Percentiles rank a stretch among this genome's conserved stretches.
phyloP scores from a whole-genome alignment of 2,113 vertebrate species.

The Salvelinus alpinus region DNA sequence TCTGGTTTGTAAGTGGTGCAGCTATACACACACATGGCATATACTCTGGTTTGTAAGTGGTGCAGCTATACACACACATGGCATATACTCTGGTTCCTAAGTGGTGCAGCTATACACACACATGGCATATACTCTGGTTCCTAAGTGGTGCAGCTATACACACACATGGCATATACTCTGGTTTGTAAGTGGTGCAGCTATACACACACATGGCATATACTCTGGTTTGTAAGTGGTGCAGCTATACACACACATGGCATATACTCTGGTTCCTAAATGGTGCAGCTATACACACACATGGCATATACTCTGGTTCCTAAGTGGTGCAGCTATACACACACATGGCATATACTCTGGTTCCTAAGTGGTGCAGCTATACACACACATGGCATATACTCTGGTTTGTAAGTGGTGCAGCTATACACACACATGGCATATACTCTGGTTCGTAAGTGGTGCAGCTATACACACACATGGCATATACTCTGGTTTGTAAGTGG shows the following conservation, averaged over 20 bases:
- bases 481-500: slow-evolving; percentile 10
- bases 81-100: no score
- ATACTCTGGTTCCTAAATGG: neutral
- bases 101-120: no score
- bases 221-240: slow-evolving; percentile 18
- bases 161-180: neutral
- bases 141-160: neutral
- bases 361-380: slow-evolving; percentile 17
- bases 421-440: neutral
- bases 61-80: neutral
- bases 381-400: neutral
- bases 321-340: slow-evolving; percentile 11
- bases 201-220: neutral
- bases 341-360: neutral
- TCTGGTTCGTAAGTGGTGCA: slow-evolving; percentile 15
- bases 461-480: neutral
- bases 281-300: neutral
- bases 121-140: no score
- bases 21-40: neutral
- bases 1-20: slow-evolving; percentile 15
- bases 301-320: neutral
- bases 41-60: slow-evolving; percentile 10
- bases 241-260: neutral
- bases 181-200: slow-evolving; percentile 12
- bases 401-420: neutral